A percentile compares a stretch with the other conserved stretches of the same genome.
phyloP scores from a whole-genome alignment of 2,888 invertebrate species.

The Adineta ricciae region DNA sequence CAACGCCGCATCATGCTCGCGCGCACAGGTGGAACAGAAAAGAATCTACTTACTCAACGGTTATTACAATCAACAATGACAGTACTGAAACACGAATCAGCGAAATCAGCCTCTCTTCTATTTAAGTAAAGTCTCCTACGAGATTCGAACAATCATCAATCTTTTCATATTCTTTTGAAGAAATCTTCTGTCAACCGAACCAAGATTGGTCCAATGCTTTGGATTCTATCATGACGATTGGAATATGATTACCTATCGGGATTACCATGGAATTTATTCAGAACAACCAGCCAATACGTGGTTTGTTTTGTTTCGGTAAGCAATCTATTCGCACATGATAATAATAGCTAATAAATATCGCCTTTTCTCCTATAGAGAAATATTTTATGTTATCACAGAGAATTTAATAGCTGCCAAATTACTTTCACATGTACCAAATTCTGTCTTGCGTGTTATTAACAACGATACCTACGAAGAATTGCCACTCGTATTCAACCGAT shows the following conservation, averaged over 20 bases:
- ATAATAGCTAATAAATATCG: neutral
- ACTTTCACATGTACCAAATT: conserved; percentile 38
- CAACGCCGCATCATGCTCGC: conserved; percentile 42
- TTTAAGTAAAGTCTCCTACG: neutral
- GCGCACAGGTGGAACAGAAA: conserved; percentile 37
- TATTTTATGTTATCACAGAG: conserved; percentile 46
- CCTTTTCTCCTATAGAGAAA: conserved; percentile 40
- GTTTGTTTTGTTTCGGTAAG: conserved; percentile 49
- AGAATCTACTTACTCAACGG: neutral
- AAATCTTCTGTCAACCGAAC: conserved; percentile 44
- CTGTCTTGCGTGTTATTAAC: conserved; percentile 47
- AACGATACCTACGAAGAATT: conserved; percentile 49
- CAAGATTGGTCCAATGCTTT: conserved; percentile 45
- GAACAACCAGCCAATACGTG: conserved; percentile 47
- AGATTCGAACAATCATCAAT: neutral
- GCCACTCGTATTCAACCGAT: conserved; percentile 48
- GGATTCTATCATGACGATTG: conserved; percentile 48
- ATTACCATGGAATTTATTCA: conserved; percentile 45
- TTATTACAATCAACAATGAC: neutral
- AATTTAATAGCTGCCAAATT: conserved; percentile 34
- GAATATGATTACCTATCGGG: conserved; percentile 48
- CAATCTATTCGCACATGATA: neutral
- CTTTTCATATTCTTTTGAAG: conserved; percentile 36
- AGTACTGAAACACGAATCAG: neutral
- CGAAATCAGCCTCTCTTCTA: neutral